phyloP scores from a whole-genome alignment of 2,113 vertebrate genomes.

The Ceyx cyanopectus region DNA sequence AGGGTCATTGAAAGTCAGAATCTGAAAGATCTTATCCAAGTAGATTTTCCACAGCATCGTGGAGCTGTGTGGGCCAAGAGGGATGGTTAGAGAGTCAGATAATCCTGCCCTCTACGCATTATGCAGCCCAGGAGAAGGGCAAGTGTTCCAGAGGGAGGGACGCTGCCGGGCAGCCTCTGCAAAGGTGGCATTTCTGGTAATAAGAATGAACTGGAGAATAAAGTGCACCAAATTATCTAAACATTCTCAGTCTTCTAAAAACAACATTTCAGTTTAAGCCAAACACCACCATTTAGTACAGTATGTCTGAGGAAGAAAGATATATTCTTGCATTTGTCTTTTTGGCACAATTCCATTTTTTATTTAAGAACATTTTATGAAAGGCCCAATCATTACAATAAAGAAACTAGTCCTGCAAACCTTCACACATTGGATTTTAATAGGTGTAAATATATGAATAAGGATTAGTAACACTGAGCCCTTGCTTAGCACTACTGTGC shows the following conservation, averaged over 20 bases:
- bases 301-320: conserved; percentile 22
- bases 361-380: not conserved
- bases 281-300: not conserved
- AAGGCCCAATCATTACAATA: not conserved
- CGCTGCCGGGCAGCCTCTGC: conserved; percentile 1
- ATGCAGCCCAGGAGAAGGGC: conserved; percentile 63
- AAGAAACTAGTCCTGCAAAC: conserved; percentile 16
- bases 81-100: not conserved
- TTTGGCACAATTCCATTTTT: not conserved
- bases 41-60: conserved; percentile 25
- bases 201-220: not conserved
- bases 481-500: conserved; percentile 39
- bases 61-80: not conserved
- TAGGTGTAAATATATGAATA: conserved; percentile 49
- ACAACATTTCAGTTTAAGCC: not conserved
- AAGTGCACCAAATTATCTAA: conserved; percentile 40
- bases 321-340: not conserved
- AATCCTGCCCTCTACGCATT: conserved; percentile 59
- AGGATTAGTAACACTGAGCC: conserved; percentile 47
- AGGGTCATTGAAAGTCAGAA: conserved; percentile 63
- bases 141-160: conserved; percentile 45
- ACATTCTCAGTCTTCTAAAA: conserved; percentile 14
- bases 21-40: conserved; percentile 36
- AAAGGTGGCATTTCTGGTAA: conserved; percentile 14
- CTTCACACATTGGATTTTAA: conserved; percentile 50